Evolutionary conservation across 2,888 invertebrate species (phyloP), one percentile per base, ranked within the genome.

Genomic region (Dione vanillae): DNA sequence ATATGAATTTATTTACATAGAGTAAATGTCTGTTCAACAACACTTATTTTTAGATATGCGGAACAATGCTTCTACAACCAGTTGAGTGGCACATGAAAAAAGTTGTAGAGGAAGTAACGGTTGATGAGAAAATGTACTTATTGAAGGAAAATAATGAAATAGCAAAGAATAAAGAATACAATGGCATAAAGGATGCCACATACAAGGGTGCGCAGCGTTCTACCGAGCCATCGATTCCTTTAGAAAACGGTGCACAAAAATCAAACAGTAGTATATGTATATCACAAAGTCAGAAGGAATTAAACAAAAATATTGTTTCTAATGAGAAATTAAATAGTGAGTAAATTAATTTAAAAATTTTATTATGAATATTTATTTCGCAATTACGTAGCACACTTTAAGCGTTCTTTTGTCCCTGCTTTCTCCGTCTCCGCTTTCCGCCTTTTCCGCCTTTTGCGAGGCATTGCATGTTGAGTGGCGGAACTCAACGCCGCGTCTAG

Each of bases 1-100:
- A 27, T 5, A 27, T 5, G 27, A 27, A 27, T 27, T 27, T 5
- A 27, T 27, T 3, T 27, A 27, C 27, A 27, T 3, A 27, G 5
- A 27, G 27, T 27, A 3, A 27, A 27, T 27, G 27, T 5, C 5
- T 27, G 5, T 20, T 20, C 9, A 59, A 62, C 10, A 40, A 64
- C 66, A 27, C 5, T 27, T 27, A 27, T 27, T 3, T 84, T 78
- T 59, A 95, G 95, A 88, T 95, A n/a, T 87, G 93, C 67, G 95
- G 95, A 2, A 94, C 94, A 0, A 78, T 94, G 66, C 81, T 95
- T 2, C 92, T 95, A 52, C 94, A 95, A 74, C 95, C 96, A 0
- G 94, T 95, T 0, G 83, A 94, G 81, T 88, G 93, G 90, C 94
- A 95, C 73, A 83, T 94, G 89, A 90, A 93, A 72, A 82, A 85